A percentile compares a stretch with the other conserved stretches of the same genome.
These are phyloP conservation scores for Triplophysa yarkandensis DNA, from an alignment of 2,797 vertebrate genomes.

Conservation along the genomic window DNA sequence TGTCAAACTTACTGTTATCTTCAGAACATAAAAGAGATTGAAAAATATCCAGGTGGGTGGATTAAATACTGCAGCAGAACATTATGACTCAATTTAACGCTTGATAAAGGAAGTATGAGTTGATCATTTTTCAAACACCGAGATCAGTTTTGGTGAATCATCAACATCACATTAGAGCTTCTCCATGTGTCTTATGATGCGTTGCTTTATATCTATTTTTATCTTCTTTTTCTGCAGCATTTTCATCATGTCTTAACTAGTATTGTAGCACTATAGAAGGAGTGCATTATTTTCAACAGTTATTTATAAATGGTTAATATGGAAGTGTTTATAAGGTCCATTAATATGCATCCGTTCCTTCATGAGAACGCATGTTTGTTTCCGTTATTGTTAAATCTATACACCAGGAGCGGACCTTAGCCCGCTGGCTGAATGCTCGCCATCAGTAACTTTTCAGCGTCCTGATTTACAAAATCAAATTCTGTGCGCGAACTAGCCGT, in stretches of 20 bases:
- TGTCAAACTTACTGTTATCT: not conserved
- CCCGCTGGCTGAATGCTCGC: not conserved
- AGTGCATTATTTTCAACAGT: not conserved
- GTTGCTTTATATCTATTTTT: not conserved
- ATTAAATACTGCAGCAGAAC: not conserved
- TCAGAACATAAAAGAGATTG: not conserved
- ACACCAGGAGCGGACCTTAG: not conserved
- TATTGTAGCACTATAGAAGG: not conserved
- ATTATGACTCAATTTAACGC: not conserved
- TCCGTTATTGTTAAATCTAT: not conserved
- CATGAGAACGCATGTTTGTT: not conserved
- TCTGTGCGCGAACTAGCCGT: slow-evolving; percentile 15
- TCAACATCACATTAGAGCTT: not conserved
- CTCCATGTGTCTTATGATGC: not conserved
- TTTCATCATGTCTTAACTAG: not conserved
- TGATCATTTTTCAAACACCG: not conserved
- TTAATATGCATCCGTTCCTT: not conserved
- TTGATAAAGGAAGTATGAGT: not conserved
- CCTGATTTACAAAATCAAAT: slow-evolving; percentile 35
- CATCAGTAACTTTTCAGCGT: not conserved
- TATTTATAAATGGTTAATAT: not conserved
- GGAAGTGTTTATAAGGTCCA: not conserved
- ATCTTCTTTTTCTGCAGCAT: not conserved
- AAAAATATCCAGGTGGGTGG: not conserved
- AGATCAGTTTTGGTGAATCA: not conserved